These are phyloP conservation scores for Periophthalmus magnuspinnatus DNA, from an alignment of 2,797 vertebrate species.

Conservation along the genomic window DNA sequence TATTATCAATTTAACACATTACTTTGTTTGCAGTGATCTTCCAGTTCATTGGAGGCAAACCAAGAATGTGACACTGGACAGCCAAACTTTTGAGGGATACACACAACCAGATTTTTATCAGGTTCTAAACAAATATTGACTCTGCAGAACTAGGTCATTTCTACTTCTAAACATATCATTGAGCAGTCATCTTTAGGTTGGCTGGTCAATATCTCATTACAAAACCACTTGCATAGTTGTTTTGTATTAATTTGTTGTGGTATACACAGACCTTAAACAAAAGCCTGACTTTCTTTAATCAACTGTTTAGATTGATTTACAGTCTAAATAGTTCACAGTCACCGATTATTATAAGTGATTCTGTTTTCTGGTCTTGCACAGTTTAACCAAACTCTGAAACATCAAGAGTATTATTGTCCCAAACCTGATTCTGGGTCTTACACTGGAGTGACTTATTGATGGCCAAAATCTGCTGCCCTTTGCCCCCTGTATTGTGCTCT, in stretches of 20 bases:
- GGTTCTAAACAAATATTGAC: not conserved
- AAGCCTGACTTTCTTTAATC: too few species aligned
- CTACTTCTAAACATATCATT: not conserved
- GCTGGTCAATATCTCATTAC: not conserved
- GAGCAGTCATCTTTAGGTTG: not conserved
- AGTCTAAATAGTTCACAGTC: too few species aligned
- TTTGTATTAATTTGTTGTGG: too few species aligned
- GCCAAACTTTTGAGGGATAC: not conserved
- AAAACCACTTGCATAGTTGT: not conserved
- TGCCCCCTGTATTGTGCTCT: constrained; percentile 24
- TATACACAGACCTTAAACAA: too few species aligned
- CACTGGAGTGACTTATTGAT: constrained; percentile 11
- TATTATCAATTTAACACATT: constrained; percentile 22
- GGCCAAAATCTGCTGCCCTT: constrained; percentile 23
- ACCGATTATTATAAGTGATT: too few species aligned
- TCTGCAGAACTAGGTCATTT: not conserved
- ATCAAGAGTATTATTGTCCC: not conserved
- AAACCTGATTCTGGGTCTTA: not conserved
- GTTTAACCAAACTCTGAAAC: not conserved
- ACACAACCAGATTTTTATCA: not conserved
- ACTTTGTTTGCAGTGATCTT: constrained; percentile 16
- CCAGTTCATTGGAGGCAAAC: constrained; percentile 4
- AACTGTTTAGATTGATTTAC: too few species aligned
- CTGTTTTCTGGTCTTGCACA: not conserved
- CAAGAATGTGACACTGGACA: not conserved